Evolutionary conservation across 2,888 invertebrate genomes (phyloP).

Genomic region (Patella depressa): DNA sequence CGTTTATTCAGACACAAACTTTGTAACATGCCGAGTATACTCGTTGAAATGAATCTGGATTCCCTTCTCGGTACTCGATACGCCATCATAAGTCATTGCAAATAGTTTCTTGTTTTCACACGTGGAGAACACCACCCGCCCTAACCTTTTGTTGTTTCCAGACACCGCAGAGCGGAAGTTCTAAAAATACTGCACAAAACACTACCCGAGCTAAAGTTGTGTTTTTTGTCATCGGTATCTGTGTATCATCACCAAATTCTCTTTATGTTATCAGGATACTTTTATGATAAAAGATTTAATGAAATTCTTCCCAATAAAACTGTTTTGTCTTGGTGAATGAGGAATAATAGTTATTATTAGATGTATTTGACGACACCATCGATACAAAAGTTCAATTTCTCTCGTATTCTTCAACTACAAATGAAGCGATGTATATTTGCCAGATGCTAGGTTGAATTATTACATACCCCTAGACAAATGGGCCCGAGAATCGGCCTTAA

Average conservation of each 20-base stretch:
- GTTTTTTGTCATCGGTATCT: constrained; percentile 6
- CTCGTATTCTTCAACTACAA: too few species aligned
- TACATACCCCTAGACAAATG: too few species aligned
- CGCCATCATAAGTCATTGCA: constrained; percentile 7
- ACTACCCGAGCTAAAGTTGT: neutral
- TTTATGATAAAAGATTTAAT: constrained; percentile 7
- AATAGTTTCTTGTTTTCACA: constrained; percentile 7
- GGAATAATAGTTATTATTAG: too few species aligned
- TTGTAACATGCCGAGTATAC: neutral
- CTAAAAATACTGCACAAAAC: neutral
- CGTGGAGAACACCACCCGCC: constrained; percentile 7
- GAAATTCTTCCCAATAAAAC: neutral
- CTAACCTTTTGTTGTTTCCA: constrained; percentile 9
- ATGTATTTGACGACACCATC: too few species aligned
- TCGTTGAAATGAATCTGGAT: constrained; percentile 5
- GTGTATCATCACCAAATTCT: neutral
- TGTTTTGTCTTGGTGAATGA: too few species aligned
- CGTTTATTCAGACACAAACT: constrained; percentile 3
- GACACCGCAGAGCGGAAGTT: constrained; percentile 8
- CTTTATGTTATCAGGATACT: too few species aligned
- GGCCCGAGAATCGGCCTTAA: too few species aligned
- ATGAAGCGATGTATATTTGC: too few species aligned
- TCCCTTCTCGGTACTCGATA: neutral
- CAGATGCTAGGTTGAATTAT: too few species aligned
- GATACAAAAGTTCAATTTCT: too few species aligned